Base-by-base conservation (phyloP, 2,797 vertebrate genomes). In the Poeciliopsis presidionis region DNA sequence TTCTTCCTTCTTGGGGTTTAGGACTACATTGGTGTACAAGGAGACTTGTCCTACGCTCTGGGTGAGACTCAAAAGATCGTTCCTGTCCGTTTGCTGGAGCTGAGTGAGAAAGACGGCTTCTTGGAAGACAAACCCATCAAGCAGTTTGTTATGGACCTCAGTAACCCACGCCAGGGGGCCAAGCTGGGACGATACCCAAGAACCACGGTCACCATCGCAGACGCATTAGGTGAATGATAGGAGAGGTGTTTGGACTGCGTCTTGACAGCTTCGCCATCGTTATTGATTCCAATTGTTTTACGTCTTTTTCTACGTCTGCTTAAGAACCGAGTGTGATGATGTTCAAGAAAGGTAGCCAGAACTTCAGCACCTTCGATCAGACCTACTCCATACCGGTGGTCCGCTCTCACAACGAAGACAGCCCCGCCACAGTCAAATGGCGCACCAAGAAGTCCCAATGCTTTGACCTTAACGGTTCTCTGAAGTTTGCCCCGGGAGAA, bases 71-170 rank as follows among this genome's bases (percentile, higher is more conserved):
- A 96, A 88, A 98, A 98, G 89, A 95, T 84, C 6, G 93, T 99
- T 36, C 94, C 97, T 28, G 96, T 99, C 74, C 96, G 94, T 72
- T 93, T 99, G 77, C 91, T 99, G 90, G 97, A 98, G 81, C 94
- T 97, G 13, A 92, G 93, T 0, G 97, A 98, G 85, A 94, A 95
- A n/a, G 97, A 98, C 6, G 88, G 95, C 25, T 96, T 99, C 28
- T 92, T 99, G 73, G 94, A 94, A 25, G 96, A 96, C 77, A 95
- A 85, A 80, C 97, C 97, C 89, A 83, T 95, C 81, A 98, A 96
- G 85, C 97, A 97, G 87, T 99, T 99, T 43, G 87, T 95, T 18
- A 73, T 99, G 86, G 98, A 98, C 74, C 96, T 99, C 76, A 96
- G 95, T 84, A 97, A 97, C 78, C 98, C 98, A 74, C 96, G 96